Evolutionary conservation across 2,888 invertebrate species (phyloP).

Genomic region (Labia minor): DNA sequence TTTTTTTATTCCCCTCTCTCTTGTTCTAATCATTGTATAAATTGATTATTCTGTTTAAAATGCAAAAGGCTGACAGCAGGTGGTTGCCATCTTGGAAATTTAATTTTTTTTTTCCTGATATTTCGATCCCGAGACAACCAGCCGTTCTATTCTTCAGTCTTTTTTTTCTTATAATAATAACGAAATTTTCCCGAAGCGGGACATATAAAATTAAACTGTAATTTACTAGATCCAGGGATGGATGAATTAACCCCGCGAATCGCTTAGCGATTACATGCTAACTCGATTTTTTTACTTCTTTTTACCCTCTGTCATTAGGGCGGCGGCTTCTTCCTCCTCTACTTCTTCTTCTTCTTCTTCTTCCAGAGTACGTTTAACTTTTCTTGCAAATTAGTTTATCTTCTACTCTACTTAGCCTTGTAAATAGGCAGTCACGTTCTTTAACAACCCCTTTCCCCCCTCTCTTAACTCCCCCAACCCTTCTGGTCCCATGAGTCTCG

Average conservation of each 20-base stretch:
- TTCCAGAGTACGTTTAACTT: neutral
- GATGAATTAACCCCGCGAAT: conserved; percentile 3
- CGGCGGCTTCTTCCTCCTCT: neutral
- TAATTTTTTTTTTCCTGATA: too few relatives aligned
- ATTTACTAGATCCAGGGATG: neutral
- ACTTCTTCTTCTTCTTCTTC: too few relatives aligned
- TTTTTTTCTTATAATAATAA: neutral
- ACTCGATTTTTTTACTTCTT: neutral
- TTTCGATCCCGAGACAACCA: too few relatives aligned
- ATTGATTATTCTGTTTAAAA: too few relatives aligned
- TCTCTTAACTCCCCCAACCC: neutral
- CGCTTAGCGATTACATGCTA: conserved; percentile 7
- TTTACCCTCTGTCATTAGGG: neutral
- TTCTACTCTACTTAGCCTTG: conserved; percentile 5
- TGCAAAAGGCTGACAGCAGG: too few relatives aligned
- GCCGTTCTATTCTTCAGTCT: too few relatives aligned
- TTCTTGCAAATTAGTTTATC: conserved; percentile 3
- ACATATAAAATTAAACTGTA: neutral
- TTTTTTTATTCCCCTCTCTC: too few relatives aligned
- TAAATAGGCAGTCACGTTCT: conserved; percentile 13
- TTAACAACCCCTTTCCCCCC: neutral
- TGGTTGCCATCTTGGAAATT: too few relatives aligned
- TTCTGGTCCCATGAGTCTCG: neutral
- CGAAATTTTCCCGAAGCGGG: neutral
- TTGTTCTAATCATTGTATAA: too few relatives aligned